Conservation (phyloP, 1,140 invertebrate species). For the Ostrea edulis region DNA sequence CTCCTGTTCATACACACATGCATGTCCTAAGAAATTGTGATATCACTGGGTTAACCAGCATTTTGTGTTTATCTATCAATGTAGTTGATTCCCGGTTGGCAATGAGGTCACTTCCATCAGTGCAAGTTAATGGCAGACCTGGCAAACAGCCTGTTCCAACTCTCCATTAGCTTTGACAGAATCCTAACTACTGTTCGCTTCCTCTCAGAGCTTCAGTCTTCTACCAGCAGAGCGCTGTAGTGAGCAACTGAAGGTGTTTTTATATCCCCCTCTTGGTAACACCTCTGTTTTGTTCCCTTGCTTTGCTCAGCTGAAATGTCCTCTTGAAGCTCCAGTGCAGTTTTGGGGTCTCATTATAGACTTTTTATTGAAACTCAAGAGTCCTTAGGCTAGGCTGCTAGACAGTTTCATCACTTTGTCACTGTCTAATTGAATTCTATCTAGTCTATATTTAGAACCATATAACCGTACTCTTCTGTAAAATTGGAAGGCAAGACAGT, state of each 20-base stretch:
- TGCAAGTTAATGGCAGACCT: constrained; percentile 15
- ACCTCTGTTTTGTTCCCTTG: background rate
- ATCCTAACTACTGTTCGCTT: background rate
- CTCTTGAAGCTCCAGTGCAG: background rate
- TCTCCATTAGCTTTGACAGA: constrained; percentile 28
- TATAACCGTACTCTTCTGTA: background rate
- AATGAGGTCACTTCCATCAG: constrained; percentile 23
- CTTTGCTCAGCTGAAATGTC: background rate
- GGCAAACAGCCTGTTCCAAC: background rate
- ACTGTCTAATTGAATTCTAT: background rate
- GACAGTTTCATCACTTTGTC: background rate
- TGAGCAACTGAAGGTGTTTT: background rate
- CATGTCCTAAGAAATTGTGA: background rate
- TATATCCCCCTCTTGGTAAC: background rate
- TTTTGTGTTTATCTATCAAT: background rate
- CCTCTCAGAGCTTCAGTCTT: background rate
- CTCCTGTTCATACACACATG: background rate
- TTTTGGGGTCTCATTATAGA: background rate
- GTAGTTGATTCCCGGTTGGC: background rate
- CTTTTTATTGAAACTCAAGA: background rate
- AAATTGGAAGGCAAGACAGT: background rate
- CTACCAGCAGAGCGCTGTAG: background rate
- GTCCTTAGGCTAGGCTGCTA: constrained; percentile 2
- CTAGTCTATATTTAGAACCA: background rate
- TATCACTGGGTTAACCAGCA: constrained; percentile 5